These are phyloP conservation scores for Agonopterix heracliana DNA, from an alignment of 2,888 invertebrate genomes.

Conservation along the genomic window DNA sequence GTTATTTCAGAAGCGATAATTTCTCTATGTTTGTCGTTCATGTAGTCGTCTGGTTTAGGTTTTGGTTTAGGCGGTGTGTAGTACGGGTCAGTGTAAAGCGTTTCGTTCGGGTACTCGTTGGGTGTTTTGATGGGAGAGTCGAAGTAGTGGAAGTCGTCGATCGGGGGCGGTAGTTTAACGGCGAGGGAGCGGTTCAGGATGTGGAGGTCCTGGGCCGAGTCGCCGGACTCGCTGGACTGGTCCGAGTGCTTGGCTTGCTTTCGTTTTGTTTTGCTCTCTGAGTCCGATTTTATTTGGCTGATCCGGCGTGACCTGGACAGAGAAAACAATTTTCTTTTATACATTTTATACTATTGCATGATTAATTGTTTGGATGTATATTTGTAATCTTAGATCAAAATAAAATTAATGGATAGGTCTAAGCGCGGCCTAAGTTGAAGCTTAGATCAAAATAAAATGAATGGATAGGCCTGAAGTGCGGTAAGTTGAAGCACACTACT, in stretches of 20 bases:
- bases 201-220: constrained; percentile 69
- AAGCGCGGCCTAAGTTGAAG: too few relatives aligned
- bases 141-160: constrained; percentile 79
- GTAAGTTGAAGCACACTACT: too few relatives aligned
- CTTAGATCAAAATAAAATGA: too few relatives aligned
- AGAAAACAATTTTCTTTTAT: constrained; percentile 1
- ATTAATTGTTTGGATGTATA: too few relatives aligned
- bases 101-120: constrained; percentile 50
- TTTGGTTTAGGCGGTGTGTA: constrained; percentile 53
- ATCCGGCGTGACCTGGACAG: constrained; percentile 38
- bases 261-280: constrained; percentile 32
- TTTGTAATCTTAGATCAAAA: too few relatives aligned
- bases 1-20: constrained; percentile 71
- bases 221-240: constrained; percentile 62
- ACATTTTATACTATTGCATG: too few relatives aligned
- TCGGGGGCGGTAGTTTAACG: constrained; percentile 72
- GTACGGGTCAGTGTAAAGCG: constrained; percentile 44
- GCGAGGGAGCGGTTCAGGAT: constrained; percentile 67
- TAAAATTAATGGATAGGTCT: too few relatives aligned
- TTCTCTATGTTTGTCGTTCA: constrained; percentile 66
- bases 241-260: constrained; percentile 33
- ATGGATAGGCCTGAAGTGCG: too few relatives aligned
- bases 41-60: constrained; percentile 70
- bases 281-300: constrained; percentile 33
- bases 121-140: constrained; percentile 59